phyloP scores from a whole-genome alignment of 2,113 vertebrate species.

The Protobothrops flavoviridis region DNA sequence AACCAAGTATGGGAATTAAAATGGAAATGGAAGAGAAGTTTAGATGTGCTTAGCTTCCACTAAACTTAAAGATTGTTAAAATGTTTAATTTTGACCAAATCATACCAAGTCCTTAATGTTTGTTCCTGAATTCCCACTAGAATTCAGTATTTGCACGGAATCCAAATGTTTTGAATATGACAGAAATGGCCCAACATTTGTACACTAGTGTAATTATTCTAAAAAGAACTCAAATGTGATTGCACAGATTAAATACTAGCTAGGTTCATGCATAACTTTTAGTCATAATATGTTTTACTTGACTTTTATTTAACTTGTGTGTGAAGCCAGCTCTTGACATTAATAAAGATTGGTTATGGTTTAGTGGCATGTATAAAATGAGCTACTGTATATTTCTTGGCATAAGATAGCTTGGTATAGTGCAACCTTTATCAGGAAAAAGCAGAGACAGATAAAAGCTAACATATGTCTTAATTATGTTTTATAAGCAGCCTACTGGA shows the following conservation, averaged over 20 bases:
- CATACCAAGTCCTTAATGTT: background rate
- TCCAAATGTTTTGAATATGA: background rate
- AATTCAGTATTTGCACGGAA: background rate
- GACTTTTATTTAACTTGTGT: background rate
- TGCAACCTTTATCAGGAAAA: background rate
- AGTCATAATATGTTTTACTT: background rate
- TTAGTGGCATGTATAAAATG: background rate
- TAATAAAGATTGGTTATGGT: background rate
- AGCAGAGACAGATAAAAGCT: background rate
- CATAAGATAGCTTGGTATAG: background rate
- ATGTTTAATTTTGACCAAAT: background rate
- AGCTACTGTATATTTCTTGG: constrained; percentile 34
- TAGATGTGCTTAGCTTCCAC: background rate
- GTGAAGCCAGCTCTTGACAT: background rate
- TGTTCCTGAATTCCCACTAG: background rate
- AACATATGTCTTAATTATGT: background rate
- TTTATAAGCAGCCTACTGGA: background rate
- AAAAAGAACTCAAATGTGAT: background rate
- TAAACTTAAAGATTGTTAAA: background rate
- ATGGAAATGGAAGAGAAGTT: background rate
- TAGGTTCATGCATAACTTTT: background rate
- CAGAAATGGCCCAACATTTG: background rate
- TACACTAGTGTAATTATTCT: background rate
- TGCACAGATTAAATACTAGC: background rate
- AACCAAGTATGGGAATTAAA: background rate